A percentile compares a stretch with the other conserved stretches of the same genome.
phyloP scores from a whole-genome alignment of 2,797 vertebrate genomes.

The Rhinophrynus dorsalis region DNA sequence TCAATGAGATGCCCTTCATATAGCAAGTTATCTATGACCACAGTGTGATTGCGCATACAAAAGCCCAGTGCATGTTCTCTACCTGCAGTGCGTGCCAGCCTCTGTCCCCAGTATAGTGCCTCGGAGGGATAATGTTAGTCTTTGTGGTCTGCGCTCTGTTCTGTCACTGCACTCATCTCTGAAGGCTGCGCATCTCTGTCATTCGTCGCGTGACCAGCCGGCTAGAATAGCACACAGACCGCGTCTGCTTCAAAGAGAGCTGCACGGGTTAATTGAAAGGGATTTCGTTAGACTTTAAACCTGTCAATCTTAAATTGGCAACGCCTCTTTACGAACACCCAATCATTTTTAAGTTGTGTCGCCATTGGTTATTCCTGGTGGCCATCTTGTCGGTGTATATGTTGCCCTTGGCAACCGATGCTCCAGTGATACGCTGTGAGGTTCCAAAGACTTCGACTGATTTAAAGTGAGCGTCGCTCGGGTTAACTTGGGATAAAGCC shows the following conservation, averaged over 20 bases:
- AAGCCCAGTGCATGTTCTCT: no score
- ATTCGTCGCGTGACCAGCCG: conserved; percentile 8
- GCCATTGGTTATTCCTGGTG: not conserved
- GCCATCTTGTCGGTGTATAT: not conserved
- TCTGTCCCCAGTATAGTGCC: no score
- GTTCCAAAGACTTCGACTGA: not conserved
- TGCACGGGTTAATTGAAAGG: not conserved
- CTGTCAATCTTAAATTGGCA: not conserved
- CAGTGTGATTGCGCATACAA: no score
- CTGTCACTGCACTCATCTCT: not conserved
- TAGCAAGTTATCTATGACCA: no score
- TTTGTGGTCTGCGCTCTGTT: not conserved
- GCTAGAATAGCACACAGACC: not conserved
- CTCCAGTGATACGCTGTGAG: conserved; percentile 16
- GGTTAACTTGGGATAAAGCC: no score
- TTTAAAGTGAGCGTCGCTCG: no score
- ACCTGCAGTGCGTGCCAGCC: no score
- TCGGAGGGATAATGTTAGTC: not conserved
- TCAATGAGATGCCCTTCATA: no score
- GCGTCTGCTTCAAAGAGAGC: not conserved
- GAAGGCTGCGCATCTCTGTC: conserved; percentile 3
- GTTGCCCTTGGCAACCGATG: not conserved
- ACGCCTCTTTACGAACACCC: not conserved
- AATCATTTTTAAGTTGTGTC: no score
- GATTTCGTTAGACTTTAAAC: not conserved